Conservation (phyloP, 2,113 vertebrate genomes). For the Apodemus sylvaticus region DNA sequence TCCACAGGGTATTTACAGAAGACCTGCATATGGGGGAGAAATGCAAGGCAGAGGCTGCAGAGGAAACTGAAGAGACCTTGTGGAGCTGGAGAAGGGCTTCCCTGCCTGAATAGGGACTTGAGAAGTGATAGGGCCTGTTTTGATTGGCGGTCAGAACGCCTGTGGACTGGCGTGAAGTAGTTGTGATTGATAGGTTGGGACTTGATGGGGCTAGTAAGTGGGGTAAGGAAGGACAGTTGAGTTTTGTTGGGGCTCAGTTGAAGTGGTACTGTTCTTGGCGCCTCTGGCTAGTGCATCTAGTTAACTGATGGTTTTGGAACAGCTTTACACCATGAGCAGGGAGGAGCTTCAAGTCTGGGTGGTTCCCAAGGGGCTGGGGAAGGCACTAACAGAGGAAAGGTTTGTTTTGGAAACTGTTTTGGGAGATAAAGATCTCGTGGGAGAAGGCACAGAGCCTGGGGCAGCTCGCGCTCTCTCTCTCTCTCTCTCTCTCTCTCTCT, state of each 20-base stretch:
- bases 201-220: background rate
- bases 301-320: slow-evolving; percentile 17
- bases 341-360: background rate
- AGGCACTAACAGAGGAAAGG: background rate
- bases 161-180: background rate
- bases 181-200: background rate
- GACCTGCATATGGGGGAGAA: background rate
- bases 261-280: background rate
- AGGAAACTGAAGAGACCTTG: background rate
- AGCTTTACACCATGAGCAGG: background rate
- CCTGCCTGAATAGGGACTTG: background rate
- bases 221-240: background rate
- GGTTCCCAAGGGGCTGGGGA: background rate
- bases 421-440: background rate
- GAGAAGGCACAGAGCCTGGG: background rate
- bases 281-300: background rate
- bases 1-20: background rate
- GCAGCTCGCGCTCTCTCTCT: too few species aligned
- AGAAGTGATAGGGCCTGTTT: background rate
- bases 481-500: too few species aligned
- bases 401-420: background rate
- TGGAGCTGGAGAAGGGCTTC: background rate
- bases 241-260: background rate
- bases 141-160: background rate
- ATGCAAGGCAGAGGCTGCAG: background rate